These are phyloP conservation scores for Sphinx pinastri DNA, from an alignment of 2,888 invertebrate species.

Conservation along the genomic window DNA sequence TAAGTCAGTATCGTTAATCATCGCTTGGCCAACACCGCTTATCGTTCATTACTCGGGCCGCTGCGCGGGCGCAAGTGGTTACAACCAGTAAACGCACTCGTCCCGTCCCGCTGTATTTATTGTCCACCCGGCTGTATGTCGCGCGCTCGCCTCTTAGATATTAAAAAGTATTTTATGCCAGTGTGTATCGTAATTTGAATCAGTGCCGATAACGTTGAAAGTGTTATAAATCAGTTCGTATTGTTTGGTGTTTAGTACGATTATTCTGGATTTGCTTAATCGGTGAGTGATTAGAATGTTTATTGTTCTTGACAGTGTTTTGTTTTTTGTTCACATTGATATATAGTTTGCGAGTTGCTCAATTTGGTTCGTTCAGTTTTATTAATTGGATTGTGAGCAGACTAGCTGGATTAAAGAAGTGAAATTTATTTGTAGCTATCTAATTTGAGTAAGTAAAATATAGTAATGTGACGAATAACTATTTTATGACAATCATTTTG, in stretches of 20 bases:
- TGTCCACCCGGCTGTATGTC: conserved; percentile 61
- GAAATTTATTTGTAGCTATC: background rate
- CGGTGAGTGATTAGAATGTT: conserved; percentile 19
- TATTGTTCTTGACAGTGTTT: background rate
- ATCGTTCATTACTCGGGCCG: conserved; percentile 49
- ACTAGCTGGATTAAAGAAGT: background rate
- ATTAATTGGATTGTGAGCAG: background rate
- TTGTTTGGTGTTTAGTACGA: conserved; percentile 31
- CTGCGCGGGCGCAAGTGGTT: conserved; percentile 55
- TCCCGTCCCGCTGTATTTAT: conserved; percentile 70
- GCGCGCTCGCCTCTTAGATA: conserved; percentile 60
- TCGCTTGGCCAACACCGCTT: conserved; percentile 40
- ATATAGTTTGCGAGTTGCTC: no score
- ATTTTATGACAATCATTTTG: no score
- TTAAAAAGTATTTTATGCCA: conserved; percentile 26
- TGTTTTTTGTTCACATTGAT: background rate
- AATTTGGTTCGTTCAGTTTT: background rate
- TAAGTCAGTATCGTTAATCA: conserved; percentile 26
- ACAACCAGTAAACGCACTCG: conserved; percentile 62
- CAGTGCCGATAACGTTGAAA: conserved; percentile 37
- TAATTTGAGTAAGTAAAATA: no score
- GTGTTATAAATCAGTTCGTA: conserved; percentile 25
- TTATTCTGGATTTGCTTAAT: conserved; percentile 24
- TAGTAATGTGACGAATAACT: no score
- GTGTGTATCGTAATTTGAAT: conserved; percentile 30